Percentiles rank a stretch among this genome's conserved stretches.
Conservation (phyloP, 2,797 vertebrate species). For the Phoxinus dragarum region DNA sequence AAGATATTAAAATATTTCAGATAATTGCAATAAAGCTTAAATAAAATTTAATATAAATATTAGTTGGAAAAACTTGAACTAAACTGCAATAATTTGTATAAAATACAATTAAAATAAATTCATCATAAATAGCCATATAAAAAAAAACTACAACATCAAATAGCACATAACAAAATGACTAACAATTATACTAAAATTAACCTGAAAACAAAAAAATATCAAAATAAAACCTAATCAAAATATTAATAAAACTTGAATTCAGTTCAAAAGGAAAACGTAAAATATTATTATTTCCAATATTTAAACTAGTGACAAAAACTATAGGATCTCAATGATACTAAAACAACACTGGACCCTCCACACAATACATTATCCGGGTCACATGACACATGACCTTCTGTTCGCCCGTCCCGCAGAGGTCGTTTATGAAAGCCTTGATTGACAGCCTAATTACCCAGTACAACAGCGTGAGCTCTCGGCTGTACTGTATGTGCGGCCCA, state of each 20-base stretch:
- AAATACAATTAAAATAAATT: neutral
- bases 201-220: neutral
- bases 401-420: conserved; percentile 37
- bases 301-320: neutral
- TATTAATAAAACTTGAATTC: neutral
- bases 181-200: neutral
- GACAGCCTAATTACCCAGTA: conserved; percentile 67
- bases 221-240: neutral
- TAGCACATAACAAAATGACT: neutral
- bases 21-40: neutral
- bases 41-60: neutral
- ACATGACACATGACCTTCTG: conserved; percentile 22
- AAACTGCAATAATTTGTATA: neutral
- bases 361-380: neutral
- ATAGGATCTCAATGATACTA: neutral
- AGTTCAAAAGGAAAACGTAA: neutral
- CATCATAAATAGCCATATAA: neutral
- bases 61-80: neutral
- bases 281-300: neutral
- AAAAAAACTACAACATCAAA: neutral
- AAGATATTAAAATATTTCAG: neutral
- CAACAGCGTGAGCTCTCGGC: conserved; percentile 53
- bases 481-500: conserved; percentile 60
- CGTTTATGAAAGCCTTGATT: conserved; percentile 63
- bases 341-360: neutral